Percentiles rank a stretch among this genome's conserved stretches.
Evolutionary conservation across 1,140 invertebrate genomes (phyloP).

Genomic region (Globodera rostochiensis): DNA sequence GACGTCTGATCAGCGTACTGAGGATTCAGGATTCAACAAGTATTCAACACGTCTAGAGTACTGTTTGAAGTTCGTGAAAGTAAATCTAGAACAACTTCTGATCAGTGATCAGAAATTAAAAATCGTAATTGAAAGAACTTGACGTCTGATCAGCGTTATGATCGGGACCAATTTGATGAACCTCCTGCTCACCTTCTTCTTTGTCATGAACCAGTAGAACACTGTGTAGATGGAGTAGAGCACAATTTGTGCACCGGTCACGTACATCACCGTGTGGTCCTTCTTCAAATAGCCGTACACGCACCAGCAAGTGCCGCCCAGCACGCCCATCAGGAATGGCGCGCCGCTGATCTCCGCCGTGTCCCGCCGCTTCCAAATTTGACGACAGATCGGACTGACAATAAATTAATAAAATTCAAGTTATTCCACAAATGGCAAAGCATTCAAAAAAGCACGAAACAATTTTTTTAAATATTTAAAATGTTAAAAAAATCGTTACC

Average conservation of each 20-base stretch:
- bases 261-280: slow-evolving; percentile 58
- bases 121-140: no score
- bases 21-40: no score
- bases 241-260: slow-evolving; percentile 56
- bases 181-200: slow-evolving; percentile 56
- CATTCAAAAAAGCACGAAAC: background rate
- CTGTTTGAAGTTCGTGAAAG: no score
- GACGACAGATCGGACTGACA: slow-evolving; percentile 63
- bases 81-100: no score
- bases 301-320: slow-evolving; percentile 60
- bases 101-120: no score
- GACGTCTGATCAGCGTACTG: background rate
- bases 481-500: no score
- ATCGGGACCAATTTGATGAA: background rate
- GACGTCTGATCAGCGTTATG: background rate
- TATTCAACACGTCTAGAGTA: no score
- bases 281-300: slow-evolving; percentile 61
- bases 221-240: slow-evolving; percentile 57
- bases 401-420: background rate
- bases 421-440: slow-evolving; percentile 14
- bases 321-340: slow-evolving; percentile 65
- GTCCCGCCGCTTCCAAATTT: slow-evolving; percentile 65
- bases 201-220: slow-evolving; percentile 65
- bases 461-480: no score
- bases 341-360: slow-evolving; percentile 61